phyloP scores from a whole-genome alignment of 2,888 invertebrate species.

The Xanthorhoe designata region DNA sequence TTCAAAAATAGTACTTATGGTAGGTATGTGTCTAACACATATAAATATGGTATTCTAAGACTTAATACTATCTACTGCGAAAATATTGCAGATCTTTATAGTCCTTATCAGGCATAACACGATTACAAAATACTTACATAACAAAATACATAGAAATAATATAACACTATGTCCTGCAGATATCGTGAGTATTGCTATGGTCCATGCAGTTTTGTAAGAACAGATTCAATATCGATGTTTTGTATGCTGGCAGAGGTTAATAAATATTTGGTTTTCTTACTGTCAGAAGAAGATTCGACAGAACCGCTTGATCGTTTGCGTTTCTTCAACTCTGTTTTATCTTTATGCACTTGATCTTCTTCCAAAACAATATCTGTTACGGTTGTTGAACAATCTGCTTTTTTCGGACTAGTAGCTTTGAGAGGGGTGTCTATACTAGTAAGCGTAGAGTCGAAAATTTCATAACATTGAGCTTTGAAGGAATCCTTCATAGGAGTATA shows the following conservation, averaged over 20 bases:
- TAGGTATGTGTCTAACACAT: conserved; percentile 61
- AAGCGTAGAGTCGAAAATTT: conserved; percentile 79
- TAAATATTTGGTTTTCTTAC: conserved; percentile 68
- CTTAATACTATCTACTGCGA: conserved; percentile 31
- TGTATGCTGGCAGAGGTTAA: conserved; percentile 71
- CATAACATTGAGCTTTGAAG: conserved; percentile 64
- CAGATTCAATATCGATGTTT: conserved; percentile 80
- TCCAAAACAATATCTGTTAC: conserved; percentile 69
- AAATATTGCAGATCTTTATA: conserved; percentile 26
- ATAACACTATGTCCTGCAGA: conserved; percentile 7
- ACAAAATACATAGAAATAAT: conserved; percentile 23
- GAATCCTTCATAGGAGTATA: conserved; percentile 75
- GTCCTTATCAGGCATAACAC: conserved; percentile 10
- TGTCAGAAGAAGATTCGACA: conserved; percentile 61
- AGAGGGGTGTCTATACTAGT: conserved; percentile 79
- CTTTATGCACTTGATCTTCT: conserved; percentile 60
- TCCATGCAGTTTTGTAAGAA: conserved; percentile 78
- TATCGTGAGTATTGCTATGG: conserved; percentile 53
- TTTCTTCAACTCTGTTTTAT: conserved; percentile 62
- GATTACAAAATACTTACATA: conserved; percentile 22
- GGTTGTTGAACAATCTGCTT: conserved; percentile 51
- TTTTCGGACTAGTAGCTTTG: conserved; percentile 60
- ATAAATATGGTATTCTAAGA: conserved; percentile 41
- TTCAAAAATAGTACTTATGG: conserved; percentile 35
- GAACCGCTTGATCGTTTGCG: conserved; percentile 65